Evolutionary conservation across 2,888 invertebrate species (phyloP).

Genomic region (Ochlodes sylvanus): DNA sequence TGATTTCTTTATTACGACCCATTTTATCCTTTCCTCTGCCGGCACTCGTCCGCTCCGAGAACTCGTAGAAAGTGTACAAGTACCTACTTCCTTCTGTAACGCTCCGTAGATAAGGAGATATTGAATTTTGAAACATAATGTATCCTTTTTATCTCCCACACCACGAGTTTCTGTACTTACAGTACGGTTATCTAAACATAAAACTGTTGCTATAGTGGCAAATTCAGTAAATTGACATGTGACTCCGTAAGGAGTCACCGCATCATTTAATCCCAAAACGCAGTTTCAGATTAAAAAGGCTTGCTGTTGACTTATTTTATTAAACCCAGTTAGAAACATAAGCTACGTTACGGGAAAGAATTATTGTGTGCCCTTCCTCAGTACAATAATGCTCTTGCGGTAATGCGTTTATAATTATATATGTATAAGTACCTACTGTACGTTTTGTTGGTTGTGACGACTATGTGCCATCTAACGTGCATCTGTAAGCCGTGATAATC

Average conservation of each 20-base stretch:
- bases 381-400: constrained; percentile 61
- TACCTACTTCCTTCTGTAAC: constrained; percentile 56
- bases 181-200: constrained; percentile 57
- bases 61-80: constrained; percentile 4
- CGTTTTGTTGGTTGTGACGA: constrained; percentile 66
- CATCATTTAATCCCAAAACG: constrained; percentile 50
- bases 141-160: constrained; percentile 64
- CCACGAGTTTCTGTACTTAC: constrained; percentile 59
- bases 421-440: constrained; percentile 53
- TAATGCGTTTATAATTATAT: constrained; percentile 82
- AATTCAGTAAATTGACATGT: constrained; percentile 68
- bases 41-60: constrained; percentile 29
- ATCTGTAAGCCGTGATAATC: constrained; percentile 54
- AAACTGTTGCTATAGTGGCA: constrained; percentile 57
- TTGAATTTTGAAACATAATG: constrained; percentile 77
- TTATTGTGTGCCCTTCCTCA: constrained; percentile 39
- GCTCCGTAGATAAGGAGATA: constrained; percentile 67
- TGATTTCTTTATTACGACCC: constrained; percentile 74
- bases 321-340: constrained; percentile 50
- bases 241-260: too few relatives aligned
- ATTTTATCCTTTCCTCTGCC: constrained; percentile 68
- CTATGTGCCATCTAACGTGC: constrained; percentile 47
- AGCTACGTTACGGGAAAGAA: constrained; percentile 51
- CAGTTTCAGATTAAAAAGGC: constrained; percentile 58
- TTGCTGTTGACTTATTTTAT: constrained; percentile 50